Evolutionary conservation across 2,797 vertebrate genomes (phyloP).

Genomic region (Periophthalmus magnuspinnatus): DNA sequence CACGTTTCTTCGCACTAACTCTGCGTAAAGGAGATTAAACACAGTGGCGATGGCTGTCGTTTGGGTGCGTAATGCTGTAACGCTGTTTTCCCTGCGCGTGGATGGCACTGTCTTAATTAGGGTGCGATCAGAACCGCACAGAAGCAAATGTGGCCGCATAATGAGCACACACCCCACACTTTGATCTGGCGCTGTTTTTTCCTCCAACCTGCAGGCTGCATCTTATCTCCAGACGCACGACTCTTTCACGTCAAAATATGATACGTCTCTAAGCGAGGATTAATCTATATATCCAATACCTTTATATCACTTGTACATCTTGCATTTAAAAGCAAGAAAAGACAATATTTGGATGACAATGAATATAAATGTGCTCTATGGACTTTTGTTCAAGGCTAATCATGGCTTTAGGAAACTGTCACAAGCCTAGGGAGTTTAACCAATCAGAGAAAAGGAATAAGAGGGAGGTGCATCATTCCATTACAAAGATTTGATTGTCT

Average conservation of each 20-base stretch:
- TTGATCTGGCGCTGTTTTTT: constrained; percentile 50
- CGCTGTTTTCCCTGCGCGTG: constrained; percentile 23
- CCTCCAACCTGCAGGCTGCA: constrained; percentile 43
- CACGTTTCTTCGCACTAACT: constrained; percentile 20
- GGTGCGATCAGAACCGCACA: constrained; percentile 34
- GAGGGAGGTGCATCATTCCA: background rate
- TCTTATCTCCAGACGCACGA: constrained; percentile 45
- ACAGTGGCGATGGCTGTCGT: background rate
- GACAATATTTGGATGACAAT: background rate
- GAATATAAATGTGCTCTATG: background rate
- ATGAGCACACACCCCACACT: constrained; percentile 51
- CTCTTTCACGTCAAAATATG: constrained; percentile 29
- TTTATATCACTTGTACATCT: background rate
- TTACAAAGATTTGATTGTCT: background rate
- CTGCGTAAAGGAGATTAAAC: background rate
- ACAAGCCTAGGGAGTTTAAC: background rate
- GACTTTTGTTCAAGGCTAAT: background rate
- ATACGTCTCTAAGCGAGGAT: constrained; percentile 7
- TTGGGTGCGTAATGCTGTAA: constrained; percentile 10
- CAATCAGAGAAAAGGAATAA: background rate
- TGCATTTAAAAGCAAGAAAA: background rate
- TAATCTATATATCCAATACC: background rate
- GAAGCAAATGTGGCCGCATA: constrained; percentile 48
- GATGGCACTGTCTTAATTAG: constrained; percentile 52
- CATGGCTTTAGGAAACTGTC: background rate